Percentiles rank a stretch among this genome's conserved stretches.
phyloP scores from a whole-genome alignment of 2,113 vertebrate species.

The Hoplias malabaricus region DNA sequence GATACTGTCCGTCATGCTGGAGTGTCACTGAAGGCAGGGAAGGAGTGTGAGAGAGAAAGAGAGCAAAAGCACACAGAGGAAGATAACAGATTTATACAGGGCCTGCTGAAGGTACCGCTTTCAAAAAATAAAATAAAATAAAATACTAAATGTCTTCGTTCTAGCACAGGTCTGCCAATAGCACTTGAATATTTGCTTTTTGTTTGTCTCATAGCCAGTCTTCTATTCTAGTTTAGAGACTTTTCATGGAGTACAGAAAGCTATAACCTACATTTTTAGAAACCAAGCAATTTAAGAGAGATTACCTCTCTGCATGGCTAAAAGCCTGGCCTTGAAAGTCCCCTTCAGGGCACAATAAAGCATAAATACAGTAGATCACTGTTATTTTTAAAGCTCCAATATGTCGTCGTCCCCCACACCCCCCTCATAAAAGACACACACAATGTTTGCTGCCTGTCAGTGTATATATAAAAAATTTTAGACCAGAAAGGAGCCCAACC shows the following conservation, averaged over 20 bases:
- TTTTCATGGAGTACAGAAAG: background rate
- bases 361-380: background rate
- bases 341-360: background rate
- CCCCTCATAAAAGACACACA: too few relatives aligned
- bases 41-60: conserved; percentile 15
- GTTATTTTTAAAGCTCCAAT: background rate
- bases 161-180: background rate
- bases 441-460: background rate
- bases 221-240: background rate
- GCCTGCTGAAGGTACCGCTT: background rate
- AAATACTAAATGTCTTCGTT: too few relatives aligned
- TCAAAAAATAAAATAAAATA: background rate
- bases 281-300: background rate
- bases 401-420: too few relatives aligned
- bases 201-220: background rate
- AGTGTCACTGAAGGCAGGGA: conserved; percentile 39
- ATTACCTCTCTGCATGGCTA: background rate
- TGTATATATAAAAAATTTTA: background rate
- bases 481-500: background rate
- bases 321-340: background rate
- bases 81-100: background rate
- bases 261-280: background rate
- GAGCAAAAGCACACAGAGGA: background rate
- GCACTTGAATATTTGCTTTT: background rate
- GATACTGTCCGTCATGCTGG: conserved; percentile 88